These are phyloP conservation scores for Cladopsammia gracilis DNA, from an alignment of 64 coral and sea anemone species.

Conservation along the genomic window DNA sequence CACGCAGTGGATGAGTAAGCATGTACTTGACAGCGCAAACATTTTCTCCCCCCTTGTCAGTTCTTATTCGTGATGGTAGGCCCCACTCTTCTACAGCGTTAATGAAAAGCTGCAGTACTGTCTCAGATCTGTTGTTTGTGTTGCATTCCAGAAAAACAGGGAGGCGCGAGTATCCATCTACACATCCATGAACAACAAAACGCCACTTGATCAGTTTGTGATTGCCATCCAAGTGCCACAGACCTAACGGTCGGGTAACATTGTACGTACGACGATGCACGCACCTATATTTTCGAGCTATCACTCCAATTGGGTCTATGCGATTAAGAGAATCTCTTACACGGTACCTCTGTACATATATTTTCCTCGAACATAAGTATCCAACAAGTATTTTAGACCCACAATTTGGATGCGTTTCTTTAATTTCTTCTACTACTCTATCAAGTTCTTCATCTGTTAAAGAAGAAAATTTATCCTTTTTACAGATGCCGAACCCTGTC, in stretches of 20 bases:
- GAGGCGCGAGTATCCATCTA: conserved; percentile 13
- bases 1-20: background rate
- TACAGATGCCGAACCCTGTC: background rate
- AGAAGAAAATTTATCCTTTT: too few relatives aligned
- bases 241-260: background rate
- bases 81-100: conserved; percentile 6
- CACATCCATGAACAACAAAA: conserved; percentile 3
- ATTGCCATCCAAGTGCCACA: conserved; percentile 21
- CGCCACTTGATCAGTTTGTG: conserved; percentile 2
- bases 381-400: too few relatives aligned
- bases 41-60: conserved; percentile 31
- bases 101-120: background rate
- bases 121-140: conserved; percentile 7
- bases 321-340: too few relatives aligned
- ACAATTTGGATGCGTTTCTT: too few relatives aligned
- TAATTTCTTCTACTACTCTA: too few relatives aligned
- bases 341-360: too few relatives aligned
- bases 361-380: too few relatives aligned
- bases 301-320: too few relatives aligned
- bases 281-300: too few relatives aligned
- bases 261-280: background rate
- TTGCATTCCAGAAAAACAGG: conserved; percentile 23
- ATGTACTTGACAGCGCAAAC: conserved; percentile 19
- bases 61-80: conserved; percentile 2
- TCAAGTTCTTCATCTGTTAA: too few relatives aligned